phyloP scores from a whole-genome alignment of 1,140 invertebrate species.

The Drosophila ohnishii region DNA sequence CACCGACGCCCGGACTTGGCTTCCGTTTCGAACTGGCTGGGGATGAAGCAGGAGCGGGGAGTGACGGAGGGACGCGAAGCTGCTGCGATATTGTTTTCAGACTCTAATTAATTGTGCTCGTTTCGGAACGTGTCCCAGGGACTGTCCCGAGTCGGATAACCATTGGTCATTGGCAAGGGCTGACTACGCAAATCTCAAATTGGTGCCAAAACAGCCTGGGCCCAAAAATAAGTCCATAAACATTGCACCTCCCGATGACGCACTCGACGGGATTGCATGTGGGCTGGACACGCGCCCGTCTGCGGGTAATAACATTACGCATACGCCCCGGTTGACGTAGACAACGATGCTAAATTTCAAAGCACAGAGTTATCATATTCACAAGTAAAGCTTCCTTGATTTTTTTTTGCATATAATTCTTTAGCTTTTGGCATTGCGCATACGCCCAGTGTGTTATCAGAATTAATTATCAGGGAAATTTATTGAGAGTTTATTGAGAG shows the following conservation, averaged over 20 bases:
- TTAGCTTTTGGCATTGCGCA: neutral
- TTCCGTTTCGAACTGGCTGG: constrained; percentile 38
- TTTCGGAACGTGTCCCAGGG: constrained; percentile 63
- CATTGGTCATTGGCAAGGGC: constrained; percentile 15
- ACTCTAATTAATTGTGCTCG: constrained; percentile 81
- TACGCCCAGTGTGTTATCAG: neutral
- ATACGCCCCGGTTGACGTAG: constrained; percentile 52
- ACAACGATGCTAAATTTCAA: constrained; percentile 2
- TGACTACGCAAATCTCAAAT: constrained; percentile 69
- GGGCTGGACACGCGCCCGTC: constrained; percentile 55
- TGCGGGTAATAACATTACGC: constrained; percentile 45
- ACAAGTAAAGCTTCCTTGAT: constrained; percentile 16
- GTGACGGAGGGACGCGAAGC: neutral
- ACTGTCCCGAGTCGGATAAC: constrained; percentile 22
- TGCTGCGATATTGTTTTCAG: constrained; percentile 66
- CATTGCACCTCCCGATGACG: constrained; percentile 60
- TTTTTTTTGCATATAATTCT: too few species aligned
- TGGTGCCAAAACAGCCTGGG: constrained; percentile 30
- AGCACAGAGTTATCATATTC: neutral
- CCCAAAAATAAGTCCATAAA: constrained; percentile 68
- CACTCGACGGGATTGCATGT: constrained; percentile 51
- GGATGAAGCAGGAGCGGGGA: neutral
- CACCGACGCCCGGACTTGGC: constrained; percentile 28
- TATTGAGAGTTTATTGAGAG: neutral
- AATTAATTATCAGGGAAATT: neutral